These are phyloP conservation scores for Osmerus mordax DNA, from an alignment of 2,113 vertebrate species.

Conservation along the genomic window DNA sequence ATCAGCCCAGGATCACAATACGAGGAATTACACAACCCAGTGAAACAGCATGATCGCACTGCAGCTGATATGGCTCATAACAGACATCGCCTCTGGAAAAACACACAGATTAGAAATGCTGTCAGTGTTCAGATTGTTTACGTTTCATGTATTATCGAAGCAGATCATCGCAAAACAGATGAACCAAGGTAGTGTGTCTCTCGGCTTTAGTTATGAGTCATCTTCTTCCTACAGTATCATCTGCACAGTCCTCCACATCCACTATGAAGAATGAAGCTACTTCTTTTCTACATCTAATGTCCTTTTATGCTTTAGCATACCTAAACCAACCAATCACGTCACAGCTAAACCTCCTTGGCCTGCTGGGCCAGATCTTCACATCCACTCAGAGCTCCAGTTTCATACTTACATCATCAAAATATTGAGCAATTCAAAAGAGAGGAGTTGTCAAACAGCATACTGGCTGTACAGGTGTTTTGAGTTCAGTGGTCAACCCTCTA, in stretches of 20 bases:
- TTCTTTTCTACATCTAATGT: background rate
- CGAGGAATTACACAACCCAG: slow-evolving; percentile 62
- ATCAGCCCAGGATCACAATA: slow-evolving; percentile 52
- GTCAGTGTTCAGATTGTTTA: slow-evolving; percentile 5
- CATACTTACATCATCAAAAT: no score
- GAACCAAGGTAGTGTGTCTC: background rate
- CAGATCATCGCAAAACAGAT: background rate
- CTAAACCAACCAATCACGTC: background rate
- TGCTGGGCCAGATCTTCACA: background rate
- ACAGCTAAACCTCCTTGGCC: background rate
- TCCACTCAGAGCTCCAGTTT: no score
- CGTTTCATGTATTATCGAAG: background rate
- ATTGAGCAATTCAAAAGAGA: background rate
- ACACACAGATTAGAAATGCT: slow-evolving; percentile 4
- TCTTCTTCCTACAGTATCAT: background rate
- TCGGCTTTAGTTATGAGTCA: background rate
- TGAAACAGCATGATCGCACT: slow-evolving; percentile 46
- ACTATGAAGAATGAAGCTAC: background rate
- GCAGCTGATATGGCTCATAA: slow-evolving; percentile 39
- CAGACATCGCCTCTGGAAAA: slow-evolving; percentile 36
- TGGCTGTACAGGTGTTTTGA: slow-evolving; percentile 27
- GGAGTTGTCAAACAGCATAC: slow-evolving; percentile 26
- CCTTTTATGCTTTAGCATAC: background rate
- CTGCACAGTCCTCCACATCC: background rate
- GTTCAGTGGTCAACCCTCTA: background rate